Base-by-base conservation (phyloP, 2,113 vertebrate genomes). In the Tachysurus fulvidraco region DNA sequence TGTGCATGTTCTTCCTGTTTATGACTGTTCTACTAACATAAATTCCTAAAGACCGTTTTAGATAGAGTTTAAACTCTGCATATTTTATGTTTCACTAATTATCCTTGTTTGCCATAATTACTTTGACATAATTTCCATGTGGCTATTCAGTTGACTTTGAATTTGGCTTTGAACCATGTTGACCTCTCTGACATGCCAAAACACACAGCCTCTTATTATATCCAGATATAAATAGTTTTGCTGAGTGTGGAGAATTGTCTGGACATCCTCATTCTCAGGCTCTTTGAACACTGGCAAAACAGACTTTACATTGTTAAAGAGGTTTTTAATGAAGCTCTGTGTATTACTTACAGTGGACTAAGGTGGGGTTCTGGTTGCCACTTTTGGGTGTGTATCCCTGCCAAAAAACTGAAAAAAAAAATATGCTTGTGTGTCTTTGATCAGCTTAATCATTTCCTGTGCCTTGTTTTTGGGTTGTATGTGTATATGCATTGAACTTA, bases 181-280 rank as follows among this genome's bases (percentile, higher is more conserved):
- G 82, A 90, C 83, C 64, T 76, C 79, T 81, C 6, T 23, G 62
- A 69, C 2, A 62, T 89, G 81, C 87, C 82, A 88, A 91, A 87
- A 54, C 79, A 88, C 86, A 89, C 83, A 89, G 88, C 81, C 71
- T 83, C 71, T 90, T 90, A 85, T 90, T 91, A 88, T 91, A 84
- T 79, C 60, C 69, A 44, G 82, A 91, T 86, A 84, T 85, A 88
- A 92, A 89, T 86, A 87, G 79, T 87, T 90, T n/a, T 50, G 55
- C 85, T 88, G 85, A 90, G 86, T 59, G 84, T 86, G 83, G 83
- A 88, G 80, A 83, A 88, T 85, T 83, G 78, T 83, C 64, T 87
- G 80, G 64, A 88, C 86, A 86, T 88, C 83, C 83, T 86, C 46
- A 65, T 86, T 89, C 69, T 76, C 52, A 55, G 86, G 80, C 64